Conservation (phyloP, 2,888 invertebrate species). For the Standfussiana lucernea region DNA sequence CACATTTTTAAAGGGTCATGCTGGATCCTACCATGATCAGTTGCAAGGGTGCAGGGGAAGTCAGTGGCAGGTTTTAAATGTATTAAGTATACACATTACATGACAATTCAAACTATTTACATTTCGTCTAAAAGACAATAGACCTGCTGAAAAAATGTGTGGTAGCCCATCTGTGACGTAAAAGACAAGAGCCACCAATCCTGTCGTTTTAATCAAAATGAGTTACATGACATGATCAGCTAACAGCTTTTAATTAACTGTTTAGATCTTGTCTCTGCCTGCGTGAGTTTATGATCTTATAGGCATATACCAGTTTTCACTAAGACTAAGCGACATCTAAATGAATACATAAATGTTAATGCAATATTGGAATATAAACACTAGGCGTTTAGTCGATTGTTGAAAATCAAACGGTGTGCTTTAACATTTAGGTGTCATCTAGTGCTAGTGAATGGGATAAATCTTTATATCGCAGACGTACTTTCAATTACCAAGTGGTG, state of each 20-base stretch:
- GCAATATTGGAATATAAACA: background rate
- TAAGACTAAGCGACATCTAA: background rate
- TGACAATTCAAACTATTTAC: background rate
- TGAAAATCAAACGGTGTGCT: background rate
- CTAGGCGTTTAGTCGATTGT: background rate
- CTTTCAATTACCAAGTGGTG: constrained; percentile 29
- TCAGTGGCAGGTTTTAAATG: background rate
- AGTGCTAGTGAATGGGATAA: background rate
- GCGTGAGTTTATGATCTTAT: constrained; percentile 27
- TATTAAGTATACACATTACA: background rate
- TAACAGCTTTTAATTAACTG: background rate
- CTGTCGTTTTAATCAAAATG: background rate
- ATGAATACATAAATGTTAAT: background rate
- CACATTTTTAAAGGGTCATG: background rate
- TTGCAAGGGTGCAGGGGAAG: background rate
- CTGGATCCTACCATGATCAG: background rate
- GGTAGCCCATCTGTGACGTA: background rate
- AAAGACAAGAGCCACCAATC: background rate
- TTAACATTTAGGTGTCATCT: background rate
- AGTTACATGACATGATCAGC: background rate
- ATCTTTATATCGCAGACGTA: constrained; percentile 9
- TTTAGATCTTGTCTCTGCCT: constrained; percentile 9
- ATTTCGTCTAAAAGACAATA: background rate
- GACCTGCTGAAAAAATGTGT: background rate
- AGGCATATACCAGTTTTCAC: background rate